Evolutionary conservation across 2,888 invertebrate species (phyloP), one percentile per base, ranked within the genome.

Genomic region (Cristatella mucedo): DNA sequence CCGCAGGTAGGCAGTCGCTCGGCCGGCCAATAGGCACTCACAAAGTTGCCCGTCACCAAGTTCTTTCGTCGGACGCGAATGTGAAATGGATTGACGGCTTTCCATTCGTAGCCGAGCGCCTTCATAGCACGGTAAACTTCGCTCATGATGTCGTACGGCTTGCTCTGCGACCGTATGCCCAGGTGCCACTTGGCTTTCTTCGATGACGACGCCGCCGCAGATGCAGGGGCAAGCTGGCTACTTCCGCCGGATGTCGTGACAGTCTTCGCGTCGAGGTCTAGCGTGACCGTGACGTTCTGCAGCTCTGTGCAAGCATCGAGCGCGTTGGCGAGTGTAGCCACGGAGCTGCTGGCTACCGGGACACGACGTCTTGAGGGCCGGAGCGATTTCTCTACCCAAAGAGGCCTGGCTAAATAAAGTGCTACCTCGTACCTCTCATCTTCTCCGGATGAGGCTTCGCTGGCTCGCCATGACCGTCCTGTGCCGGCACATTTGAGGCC

Each of bases 81-180:
- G 63, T 93, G 91, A 53, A 70, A 99, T 0, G 89, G 83, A 69
- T 93, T 97, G 49, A 97, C 83, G 37, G 93, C 82, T 69, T 93
- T 95, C 97, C 97, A 99, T 67, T 97, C 93, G 68, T 89, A 95
- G 68, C 87, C 83, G 6, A 99, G 73, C 2, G 85, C 82, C 67
- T 93, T 93, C 97, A 99, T 97, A 1, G 97, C 97, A 48, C 93
- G 76, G 68, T 89, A 97, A 1, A 99, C 97, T 69, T 99, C 97
- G 66, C 89, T 80, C 97, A 99, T 99, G 40, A 99, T 99, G 66
- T 99, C 97, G 61, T 87, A 86, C 0, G 97, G 97, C 63, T 91
- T 89, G 63, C 93, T 93, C 65, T 99, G 97, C 4, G 95, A 97
- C 41, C 97, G 73, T 54, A 99, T 99, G 41, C 91, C 95, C 52